A percentile compares a stretch with the other conserved stretches of the same genome.
Conservation (phyloP, 53 echinoderm and acorn worm genomes). For the Crossaster papposus region DNA sequence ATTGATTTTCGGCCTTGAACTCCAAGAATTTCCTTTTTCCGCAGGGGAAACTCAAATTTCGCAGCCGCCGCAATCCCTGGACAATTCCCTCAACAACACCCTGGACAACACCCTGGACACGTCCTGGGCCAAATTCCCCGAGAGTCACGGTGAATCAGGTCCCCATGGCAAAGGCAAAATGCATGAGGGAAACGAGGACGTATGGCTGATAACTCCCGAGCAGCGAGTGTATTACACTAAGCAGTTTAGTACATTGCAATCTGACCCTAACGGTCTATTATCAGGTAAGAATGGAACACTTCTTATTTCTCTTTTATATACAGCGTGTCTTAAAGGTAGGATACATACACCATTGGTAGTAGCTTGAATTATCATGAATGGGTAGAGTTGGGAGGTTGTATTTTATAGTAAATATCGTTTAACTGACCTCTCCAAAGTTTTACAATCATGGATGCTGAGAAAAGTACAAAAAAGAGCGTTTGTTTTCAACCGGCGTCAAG, state of each 20-base stretch:
- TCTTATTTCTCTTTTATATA: not conserved
- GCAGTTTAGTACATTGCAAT: slow-evolving; percentile 84
- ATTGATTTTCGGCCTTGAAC: not conserved
- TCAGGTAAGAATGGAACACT: slow-evolving; percentile 63
- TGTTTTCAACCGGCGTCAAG: no score
- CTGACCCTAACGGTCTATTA: slow-evolving; percentile 75
- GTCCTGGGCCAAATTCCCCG: slow-evolving; percentile 75
- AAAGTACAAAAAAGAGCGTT: no score
- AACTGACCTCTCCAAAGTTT: no score
- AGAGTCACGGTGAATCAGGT: slow-evolving; percentile 2
- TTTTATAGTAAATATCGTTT: no score
- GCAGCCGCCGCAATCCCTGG: slow-evolving; percentile 27
- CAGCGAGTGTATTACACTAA: slow-evolving; percentile 87
- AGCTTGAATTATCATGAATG: no score
- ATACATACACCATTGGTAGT: no score
- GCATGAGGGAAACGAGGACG: slow-evolving; percentile 75
- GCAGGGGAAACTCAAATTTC: not conserved
- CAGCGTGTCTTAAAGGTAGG: no score
- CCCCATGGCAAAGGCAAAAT: slow-evolving; percentile 1
- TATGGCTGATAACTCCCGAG: slow-evolving; percentile 87
- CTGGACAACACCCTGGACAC: slow-evolving; percentile 41
- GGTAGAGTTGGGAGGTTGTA: no score
- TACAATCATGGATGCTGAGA: no score
- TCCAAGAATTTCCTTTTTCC: not conserved
- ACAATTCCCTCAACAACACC: slow-evolving; percentile 14